A percentile compares a stretch with the other conserved stretches of the same genome.
Evolutionary conservation across 2,113 vertebrate species (phyloP).

Genomic region (Benitochromis conjunctus): DNA sequence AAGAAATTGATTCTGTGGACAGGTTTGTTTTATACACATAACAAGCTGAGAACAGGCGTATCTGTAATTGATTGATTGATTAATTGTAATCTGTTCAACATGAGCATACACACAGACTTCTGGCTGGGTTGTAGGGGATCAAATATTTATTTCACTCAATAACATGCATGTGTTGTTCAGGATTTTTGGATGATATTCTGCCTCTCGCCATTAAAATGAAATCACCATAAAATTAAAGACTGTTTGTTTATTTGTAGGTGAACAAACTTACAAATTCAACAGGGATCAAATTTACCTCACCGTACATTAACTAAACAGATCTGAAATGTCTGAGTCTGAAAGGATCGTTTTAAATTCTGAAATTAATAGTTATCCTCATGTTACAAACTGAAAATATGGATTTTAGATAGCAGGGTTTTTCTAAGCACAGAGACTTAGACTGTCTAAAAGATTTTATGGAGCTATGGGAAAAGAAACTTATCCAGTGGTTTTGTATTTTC

Average conservation of each 20-base stretch:
- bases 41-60: neutral
- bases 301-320: neutral
- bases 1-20: neutral
- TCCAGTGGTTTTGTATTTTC: neutral
- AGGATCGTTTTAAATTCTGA: neutral
- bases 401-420: neutral
- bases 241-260: neutral
- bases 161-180: neutral
- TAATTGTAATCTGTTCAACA: neutral
- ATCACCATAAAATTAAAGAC: neutral
- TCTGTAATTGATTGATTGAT: neutral
- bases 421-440: neutral
- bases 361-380: neutral
- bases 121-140: no score
- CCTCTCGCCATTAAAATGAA: neutral
- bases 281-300: neutral
- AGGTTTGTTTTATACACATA: neutral
- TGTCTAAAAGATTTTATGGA: neutral
- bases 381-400: neutral
- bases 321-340: neutral
- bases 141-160: neutral
- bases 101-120: accelerated
- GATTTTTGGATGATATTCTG: neutral
- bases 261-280: neutral
- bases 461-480: neutral